Conservation (phyloP, 2,888 invertebrate species). For the Pseudeuparius sepicola region DNA sequence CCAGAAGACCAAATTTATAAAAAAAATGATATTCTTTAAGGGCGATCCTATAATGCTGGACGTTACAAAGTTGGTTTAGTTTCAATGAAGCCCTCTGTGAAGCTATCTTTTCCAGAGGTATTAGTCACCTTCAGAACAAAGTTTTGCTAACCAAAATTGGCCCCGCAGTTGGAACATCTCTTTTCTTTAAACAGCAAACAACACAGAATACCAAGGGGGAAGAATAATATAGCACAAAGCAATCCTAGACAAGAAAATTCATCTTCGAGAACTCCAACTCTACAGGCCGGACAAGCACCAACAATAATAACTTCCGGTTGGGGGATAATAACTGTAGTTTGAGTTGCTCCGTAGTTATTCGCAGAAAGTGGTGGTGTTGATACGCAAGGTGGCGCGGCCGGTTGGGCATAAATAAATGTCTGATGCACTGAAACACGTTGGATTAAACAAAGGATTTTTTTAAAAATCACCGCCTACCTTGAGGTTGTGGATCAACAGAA, state of each 20-base stretch:
- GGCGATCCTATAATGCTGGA: no score
- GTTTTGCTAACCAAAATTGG: slow-evolving; percentile 49
- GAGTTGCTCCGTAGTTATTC: slow-evolving; percentile 27
- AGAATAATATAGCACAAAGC: slow-evolving; percentile 74
- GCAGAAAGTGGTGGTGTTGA: slow-evolving; percentile 16
- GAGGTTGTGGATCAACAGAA: no score
- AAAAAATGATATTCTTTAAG: no score
- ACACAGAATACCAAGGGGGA: slow-evolving; percentile 79
- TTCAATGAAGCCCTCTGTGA: no score
- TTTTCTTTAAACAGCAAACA: slow-evolving; percentile 76
- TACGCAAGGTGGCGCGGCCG: slow-evolving; percentile 15
- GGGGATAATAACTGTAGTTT: slow-evolving; percentile 48
- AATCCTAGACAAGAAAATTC: slow-evolving; percentile 79
- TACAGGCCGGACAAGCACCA: slow-evolving; percentile 81
- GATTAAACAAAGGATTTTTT: no score
- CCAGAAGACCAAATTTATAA: no score
- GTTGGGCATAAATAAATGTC: no score
- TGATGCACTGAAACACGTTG: no score
- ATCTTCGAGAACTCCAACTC: slow-evolving; percentile 79
- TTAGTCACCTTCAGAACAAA: no score
- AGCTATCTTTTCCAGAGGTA: no score
- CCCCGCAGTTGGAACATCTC: slow-evolving; percentile 80
- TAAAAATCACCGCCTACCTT: no score
- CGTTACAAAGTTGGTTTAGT: no score
- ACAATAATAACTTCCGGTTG: slow-evolving; percentile 72